Base-by-base conservation (phyloP, 2,797 vertebrate species). In the Lophotriccus pileatus region DNA sequence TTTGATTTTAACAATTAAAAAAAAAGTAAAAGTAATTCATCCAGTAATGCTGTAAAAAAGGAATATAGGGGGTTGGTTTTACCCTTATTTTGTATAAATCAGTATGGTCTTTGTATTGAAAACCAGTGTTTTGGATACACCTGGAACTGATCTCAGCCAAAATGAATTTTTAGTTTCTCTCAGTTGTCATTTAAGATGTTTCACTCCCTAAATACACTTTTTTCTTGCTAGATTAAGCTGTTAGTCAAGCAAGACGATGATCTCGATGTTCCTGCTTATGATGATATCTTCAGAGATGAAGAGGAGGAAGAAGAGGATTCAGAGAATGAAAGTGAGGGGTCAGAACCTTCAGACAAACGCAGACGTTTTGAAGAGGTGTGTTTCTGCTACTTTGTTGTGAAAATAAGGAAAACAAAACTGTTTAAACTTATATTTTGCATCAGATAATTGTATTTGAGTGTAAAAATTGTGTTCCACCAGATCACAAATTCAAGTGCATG, bases 241-340 rank as follows among this genome's bases (percentile, higher is more conserved):
- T 97, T 99, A 27, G 99, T 99, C 87, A 99, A 99, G 95, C 99
- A 99, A 95, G 99, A 99, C 1, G 99, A 99, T 44, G 99, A 99
- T 70, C 98, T 99, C 0, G 98, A 98, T 30, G 97, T 99, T 68
- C 99, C 99, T 23, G 96, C 98, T 18, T 99, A 99, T 3, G 99
- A 99, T 62, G 99, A 99, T 78, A 99, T 99, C 96, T 99, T 99
- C 93, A 98, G 98, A 72, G 99, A 99, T 41, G 99, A 99, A 2
- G 98, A 98, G 10, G 98, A 97, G 14, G 97, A 98, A 16, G 98
- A 98, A 5, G 98, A 97, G 4, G 98, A 98, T 91, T 99, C 98
- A 9, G 99, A 98, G 87, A 98, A 98, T 86, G 99, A 99, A 92
- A 98, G 98, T 3, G 98, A 98, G 0, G 98, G 97, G 8, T 98